These are phyloP conservation scores for Julus scanicus DNA, from an alignment of 2,888 invertebrate genomes.

Conservation along the genomic window DNA sequence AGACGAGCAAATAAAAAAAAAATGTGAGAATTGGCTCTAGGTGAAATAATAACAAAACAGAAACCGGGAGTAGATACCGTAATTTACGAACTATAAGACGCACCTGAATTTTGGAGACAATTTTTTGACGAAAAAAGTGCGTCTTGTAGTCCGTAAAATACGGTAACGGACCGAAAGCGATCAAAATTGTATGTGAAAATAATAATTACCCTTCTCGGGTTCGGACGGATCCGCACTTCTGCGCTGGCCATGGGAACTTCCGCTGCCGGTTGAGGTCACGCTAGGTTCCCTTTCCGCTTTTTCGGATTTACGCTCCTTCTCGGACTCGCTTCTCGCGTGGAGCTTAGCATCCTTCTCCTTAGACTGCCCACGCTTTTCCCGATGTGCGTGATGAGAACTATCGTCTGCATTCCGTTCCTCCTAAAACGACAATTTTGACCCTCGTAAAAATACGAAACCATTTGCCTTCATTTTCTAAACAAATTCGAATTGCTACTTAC, in stretches of 20 bases:
- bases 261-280: constrained; percentile 56
- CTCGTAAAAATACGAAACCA: too few species aligned
- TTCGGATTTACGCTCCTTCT: constrained; percentile 56
- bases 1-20: constrained; percentile 60
- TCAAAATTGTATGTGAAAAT: too few species aligned
- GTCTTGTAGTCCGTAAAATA: too few species aligned
- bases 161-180: too few species aligned
- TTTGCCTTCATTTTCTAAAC: too few species aligned
- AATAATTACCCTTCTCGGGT: constrained; percentile 55
- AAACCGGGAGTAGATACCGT: too few species aligned
- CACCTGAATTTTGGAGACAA: too few species aligned
- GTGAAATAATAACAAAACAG: too few species aligned
- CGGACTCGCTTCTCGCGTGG: constrained; percentile 53
- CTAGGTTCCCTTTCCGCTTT: constrained; percentile 57
- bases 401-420: constrained; percentile 54
- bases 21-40: not conserved
- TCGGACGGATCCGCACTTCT: constrained; percentile 58
- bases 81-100: too few species aligned
- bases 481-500: not conserved
- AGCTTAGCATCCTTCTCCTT: constrained; percentile 57
- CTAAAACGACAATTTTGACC: too few species aligned
- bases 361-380: constrained; percentile 51
- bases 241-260: constrained; percentile 56
- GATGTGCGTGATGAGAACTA: constrained; percentile 34
- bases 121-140: too few species aligned